These are phyloP conservation scores for Ptyas mucosa DNA, from an alignment of 2,113 vertebrate genomes.

Conservation along the genomic window DNA sequence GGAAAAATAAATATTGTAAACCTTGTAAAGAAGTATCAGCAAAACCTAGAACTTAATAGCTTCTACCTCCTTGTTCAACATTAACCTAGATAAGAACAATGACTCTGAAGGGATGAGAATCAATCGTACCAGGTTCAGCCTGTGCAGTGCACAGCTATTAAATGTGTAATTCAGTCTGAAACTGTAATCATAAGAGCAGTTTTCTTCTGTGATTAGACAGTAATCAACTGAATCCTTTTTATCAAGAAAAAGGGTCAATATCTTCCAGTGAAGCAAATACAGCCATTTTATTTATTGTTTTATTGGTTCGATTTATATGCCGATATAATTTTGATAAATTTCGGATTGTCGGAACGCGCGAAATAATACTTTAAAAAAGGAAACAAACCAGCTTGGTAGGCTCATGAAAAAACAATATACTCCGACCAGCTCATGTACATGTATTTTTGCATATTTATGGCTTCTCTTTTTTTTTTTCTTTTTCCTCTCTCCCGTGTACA, in stretches of 20 bases:
- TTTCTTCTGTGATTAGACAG: conserved; percentile 28
- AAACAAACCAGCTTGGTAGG: conserved; percentile 57
- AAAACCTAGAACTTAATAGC: background rate
- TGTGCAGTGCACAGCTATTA: conserved; percentile 28
- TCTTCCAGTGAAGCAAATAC: conserved; percentile 28
- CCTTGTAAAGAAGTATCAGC: background rate
- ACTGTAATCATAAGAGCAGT: conserved; percentile 31
- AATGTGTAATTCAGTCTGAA: conserved; percentile 46
- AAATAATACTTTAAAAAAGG: conserved; percentile 8
- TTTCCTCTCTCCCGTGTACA: background rate
- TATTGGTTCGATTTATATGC: no score
- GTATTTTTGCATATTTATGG: background rate
- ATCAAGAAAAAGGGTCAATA: conserved; percentile 30
- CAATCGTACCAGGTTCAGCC: conserved; percentile 24
- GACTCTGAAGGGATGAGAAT: conserved; percentile 12
- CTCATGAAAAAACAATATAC: conserved; percentile 11
- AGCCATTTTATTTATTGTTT: no score
- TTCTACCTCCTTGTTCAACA: conserved; percentile 20
- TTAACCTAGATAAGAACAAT: conserved; percentile 24
- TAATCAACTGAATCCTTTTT: conserved; percentile 32
- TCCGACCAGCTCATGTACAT: conserved; percentile 55
- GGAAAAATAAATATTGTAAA: background rate
- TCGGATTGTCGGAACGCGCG: conserved; percentile 19
- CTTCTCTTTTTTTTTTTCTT: background rate
- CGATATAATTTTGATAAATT: conserved; percentile 32